These are phyloP conservation scores for Andrena minutula DNA, from an alignment of 2,888 invertebrate species.

Conservation along the genomic window DNA sequence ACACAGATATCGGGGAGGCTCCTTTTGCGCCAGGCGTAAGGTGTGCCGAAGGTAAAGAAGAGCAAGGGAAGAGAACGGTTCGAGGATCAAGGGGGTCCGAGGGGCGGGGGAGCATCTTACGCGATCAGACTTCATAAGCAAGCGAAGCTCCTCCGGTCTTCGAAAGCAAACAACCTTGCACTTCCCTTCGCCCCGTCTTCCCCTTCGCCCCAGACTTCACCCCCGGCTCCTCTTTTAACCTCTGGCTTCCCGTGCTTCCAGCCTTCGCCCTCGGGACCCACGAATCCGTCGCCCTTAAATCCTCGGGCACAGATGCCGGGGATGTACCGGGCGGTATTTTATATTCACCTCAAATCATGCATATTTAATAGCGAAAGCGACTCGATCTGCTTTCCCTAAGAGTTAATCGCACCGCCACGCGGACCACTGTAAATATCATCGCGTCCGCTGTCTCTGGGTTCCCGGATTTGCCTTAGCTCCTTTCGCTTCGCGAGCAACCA, in stretches of 20 bases:
- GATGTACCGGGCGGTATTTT: conserved; percentile 71
- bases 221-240: conserved; percentile 37
- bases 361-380: conserved; percentile 81
- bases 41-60: conserved; percentile 53
- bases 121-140: conserved; percentile 78
- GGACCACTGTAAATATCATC: conserved; percentile 57
- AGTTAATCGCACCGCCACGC: conserved; percentile 76
- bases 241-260: conserved; percentile 48
- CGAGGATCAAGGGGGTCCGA: conserved; percentile 30
- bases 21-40: conserved; percentile 27
- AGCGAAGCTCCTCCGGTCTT: conserved; percentile 50
- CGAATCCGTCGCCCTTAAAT: conserved; percentile 68
- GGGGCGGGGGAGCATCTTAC: conserved; percentile 66
- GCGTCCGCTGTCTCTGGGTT: background rate
- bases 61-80: conserved; percentile 32
- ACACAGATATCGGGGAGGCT: conserved; percentile 10
- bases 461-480: too few relatives aligned
- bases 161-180: conserved; percentile 59
- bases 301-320: conserved; percentile 74
- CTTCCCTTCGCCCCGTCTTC: background rate
- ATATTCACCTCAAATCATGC: conserved; percentile 82
- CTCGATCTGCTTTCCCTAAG: conserved; percentile 77
- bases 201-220: background rate
- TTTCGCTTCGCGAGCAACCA: background rate
- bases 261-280: conserved; percentile 50